phyloP scores from a whole-genome alignment of 2,113 vertebrate genomes.

The Sapayoa aenigma region DNA sequence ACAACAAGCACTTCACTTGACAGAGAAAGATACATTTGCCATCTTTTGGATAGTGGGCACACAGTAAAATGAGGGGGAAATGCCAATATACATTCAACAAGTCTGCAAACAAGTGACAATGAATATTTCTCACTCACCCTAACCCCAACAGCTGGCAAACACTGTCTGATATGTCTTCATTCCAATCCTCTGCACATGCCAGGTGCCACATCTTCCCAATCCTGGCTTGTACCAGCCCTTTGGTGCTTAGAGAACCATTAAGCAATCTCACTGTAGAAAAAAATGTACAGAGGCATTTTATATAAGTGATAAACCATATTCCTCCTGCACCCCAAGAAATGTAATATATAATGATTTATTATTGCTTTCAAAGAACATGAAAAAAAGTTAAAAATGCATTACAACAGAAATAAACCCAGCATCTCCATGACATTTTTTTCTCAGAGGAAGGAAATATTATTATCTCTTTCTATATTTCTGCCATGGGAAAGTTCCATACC shows the following conservation, averaged over 20 bases:
- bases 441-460: neutral
- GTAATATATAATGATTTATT: neutral
- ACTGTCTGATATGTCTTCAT: conserved; percentile 66
- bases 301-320: neutral
- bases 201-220: conserved; percentile 54
- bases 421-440: neutral
- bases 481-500: neutral
- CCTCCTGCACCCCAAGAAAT: neutral
- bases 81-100: neutral
- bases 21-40: neutral
- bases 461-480: neutral
- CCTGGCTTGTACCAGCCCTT: conserved; percentile 73
- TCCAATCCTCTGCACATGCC: conserved; percentile 79
- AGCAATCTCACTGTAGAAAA: conserved; percentile 67
- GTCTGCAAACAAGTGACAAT: neutral
- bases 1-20: neutral
- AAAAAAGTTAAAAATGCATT: neutral
- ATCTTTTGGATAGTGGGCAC: neutral
- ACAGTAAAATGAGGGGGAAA: neutral
- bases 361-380: neutral
- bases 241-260: conserved; percentile 54
- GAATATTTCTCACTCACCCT: conserved; percentile 73
- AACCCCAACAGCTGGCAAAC: conserved; percentile 83
- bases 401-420: neutral
- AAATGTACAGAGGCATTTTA: neutral